Base-by-base conservation (phyloP, 2,113 vertebrate species). In the Syngnathus floridae region DNA sequence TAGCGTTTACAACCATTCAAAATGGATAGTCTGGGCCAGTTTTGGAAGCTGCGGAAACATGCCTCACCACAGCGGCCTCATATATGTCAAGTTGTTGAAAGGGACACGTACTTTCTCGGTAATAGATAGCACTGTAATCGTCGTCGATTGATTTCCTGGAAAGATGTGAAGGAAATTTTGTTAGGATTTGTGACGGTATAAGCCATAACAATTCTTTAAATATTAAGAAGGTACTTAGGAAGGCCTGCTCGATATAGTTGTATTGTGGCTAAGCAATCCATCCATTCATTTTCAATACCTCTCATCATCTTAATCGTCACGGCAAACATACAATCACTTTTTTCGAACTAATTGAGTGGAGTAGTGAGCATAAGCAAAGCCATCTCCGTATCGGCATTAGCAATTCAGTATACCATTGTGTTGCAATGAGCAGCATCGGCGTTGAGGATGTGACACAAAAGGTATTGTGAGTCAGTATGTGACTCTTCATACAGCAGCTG, bases 21-120 rank as follows among this genome's bases (percentile, higher is more conserved):
- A 60, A 60, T 60, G 57, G 37, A 60, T 41, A 5, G 57, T 40
- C 36, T 21, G 16, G 56, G 57, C 57, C 37, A 40, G 37, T 60
- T 59, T 60, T 60, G 37, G 57, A 13, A 40, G 37, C 38, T 38
- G 57, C 21, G 57, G 37, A 59, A 59, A 38, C 57, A 59, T 59
- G 17, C 57, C 57, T 59, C 57, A 59, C 14, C 36, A 19, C 35
- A 38, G 36, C 16, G 35, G 7, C 57, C 36, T 59, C 36, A 36
- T 59, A 38, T n/a, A 59, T 37, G 17, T n/a, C 40, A 41, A 41
- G 12, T 11, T 12, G 40, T 41, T 41, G 40, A 11, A 41, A 12
- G 40, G 40, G 12, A 41, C 40, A 41, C 12, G 40, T 41, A 11
- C 12, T 12, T 41, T 41, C 12, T 12, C 11, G 3, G 12, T 11